A percentile compares a stretch with the other conserved stretches of the same genome.
Conservation (phyloP, 2,113 vertebrate genomes). For the Cathartes aura region DNA sequence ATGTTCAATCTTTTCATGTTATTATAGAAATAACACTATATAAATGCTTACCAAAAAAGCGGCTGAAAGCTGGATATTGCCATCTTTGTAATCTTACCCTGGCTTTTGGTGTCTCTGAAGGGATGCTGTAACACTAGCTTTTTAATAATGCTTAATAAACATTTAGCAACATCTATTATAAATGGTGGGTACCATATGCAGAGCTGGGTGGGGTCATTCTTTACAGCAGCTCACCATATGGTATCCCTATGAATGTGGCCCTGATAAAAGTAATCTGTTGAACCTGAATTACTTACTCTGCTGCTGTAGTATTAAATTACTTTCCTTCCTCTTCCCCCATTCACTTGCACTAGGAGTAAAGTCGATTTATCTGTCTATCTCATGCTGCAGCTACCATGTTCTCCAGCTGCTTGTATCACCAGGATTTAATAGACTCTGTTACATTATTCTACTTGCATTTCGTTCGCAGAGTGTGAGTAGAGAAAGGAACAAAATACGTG, state of each 20-base stretch:
- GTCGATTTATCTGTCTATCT: slow-evolving; percentile 70
- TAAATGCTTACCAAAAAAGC: background rate
- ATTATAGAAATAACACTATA: background rate
- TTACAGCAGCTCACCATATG: slow-evolving; percentile 84
- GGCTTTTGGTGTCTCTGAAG: slow-evolving; percentile 41
- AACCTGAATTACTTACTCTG: background rate
- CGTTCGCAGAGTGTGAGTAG: background rate
- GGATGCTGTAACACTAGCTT: slow-evolving; percentile 70
- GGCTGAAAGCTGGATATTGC: background rate
- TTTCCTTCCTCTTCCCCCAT: background rate
- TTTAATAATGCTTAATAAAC: slow-evolving; percentile 59
- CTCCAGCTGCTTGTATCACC: background rate
- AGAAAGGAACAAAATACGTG: background rate
- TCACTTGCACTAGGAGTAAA: slow-evolving; percentile 73
- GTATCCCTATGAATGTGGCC: slow-evolving; percentile 73
- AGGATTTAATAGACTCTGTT: background rate
- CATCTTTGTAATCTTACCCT: slow-evolving; percentile 66
- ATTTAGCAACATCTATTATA: slow-evolving; percentile 65
- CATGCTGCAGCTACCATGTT: slow-evolving; percentile 59
- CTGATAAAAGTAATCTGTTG: slow-evolving; percentile 72
- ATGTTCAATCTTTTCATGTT: background rate
- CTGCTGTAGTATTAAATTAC: slow-evolving; percentile 28
- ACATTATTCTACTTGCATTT: background rate
- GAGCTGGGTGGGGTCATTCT: slow-evolving; percentile 66
- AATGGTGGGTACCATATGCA: slow-evolving; percentile 75